Conservation (phyloP, 2,113 vertebrate species). For the Puffinus mauretanicus region DNA sequence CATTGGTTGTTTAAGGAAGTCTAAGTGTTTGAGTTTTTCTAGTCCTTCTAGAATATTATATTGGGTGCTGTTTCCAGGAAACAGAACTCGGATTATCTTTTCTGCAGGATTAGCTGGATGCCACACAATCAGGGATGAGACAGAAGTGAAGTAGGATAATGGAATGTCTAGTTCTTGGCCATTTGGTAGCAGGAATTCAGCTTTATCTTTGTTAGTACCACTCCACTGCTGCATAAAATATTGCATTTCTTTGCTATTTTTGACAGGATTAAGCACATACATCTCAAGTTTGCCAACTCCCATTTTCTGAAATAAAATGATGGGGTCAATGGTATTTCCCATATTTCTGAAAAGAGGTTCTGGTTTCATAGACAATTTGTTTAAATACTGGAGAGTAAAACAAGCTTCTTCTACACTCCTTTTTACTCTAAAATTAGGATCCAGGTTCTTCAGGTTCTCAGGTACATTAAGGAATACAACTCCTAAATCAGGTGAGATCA, state of each 20-base stretch:
- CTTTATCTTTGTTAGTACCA: slow-evolving; percentile 86
- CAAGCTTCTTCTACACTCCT: slow-evolving; percentile 88
- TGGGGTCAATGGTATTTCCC: slow-evolving; percentile 86
- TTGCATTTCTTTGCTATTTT: slow-evolving; percentile 93
- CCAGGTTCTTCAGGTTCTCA: slow-evolving; percentile 84
- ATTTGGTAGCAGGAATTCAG: slow-evolving; percentile 81
- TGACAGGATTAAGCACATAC: slow-evolving; percentile 94
- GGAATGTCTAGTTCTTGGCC: slow-evolving; percentile 91
- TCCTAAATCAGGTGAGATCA: slow-evolving; percentile 95
- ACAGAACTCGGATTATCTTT: slow-evolving; percentile 93
- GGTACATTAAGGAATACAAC: slow-evolving; percentile 94
- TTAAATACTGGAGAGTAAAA: slow-evolving; percentile 88
- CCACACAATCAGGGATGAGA: slow-evolving; percentile 95
- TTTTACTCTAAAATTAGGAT: slow-evolving; percentile 83
- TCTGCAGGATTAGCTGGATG: slow-evolving; percentile 93
- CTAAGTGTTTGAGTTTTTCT: slow-evolving; percentile 94
- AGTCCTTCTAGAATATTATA: slow-evolving; percentile 92
- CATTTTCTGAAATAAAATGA: slow-evolving; percentile 98
- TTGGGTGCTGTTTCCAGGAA: slow-evolving; percentile 93
- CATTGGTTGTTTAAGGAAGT: slow-evolving; percentile 89
- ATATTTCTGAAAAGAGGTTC: slow-evolving; percentile 86
- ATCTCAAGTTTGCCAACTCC: slow-evolving; percentile 96
- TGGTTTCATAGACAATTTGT: slow-evolving; percentile 88
- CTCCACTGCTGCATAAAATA: slow-evolving; percentile 97
- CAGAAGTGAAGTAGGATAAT: slow-evolving; percentile 87